Evolutionary conservation across 2,113 vertebrate genomes (phyloP), one percentile per base, ranked within the genome.

Genomic region (Otolemur garnettii): DNA sequence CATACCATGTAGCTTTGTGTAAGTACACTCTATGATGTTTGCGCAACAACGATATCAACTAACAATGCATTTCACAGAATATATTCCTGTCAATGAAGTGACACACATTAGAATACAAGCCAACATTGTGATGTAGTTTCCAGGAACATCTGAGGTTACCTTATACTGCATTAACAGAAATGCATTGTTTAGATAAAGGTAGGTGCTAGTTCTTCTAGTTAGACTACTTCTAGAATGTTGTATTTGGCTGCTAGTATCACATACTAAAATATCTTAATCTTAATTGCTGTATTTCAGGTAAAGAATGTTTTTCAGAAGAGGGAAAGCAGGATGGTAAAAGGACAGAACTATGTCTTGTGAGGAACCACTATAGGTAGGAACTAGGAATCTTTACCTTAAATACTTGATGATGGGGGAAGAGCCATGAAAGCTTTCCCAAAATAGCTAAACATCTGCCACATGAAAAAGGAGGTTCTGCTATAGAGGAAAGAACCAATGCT

Each of bases 141-240:
- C 74, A n/a, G 77, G 77, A 95, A 86, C 35, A 89, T 89, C 60
- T 94, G 84, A 85, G 72, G 18, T 95, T 94, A 95, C 71, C 45
- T 86, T 93, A 82, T 7, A n/a, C 28, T 94, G 15, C 59, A 86
- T 79, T 82, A 90, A 96, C 79, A 94, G 59, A 89, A 82, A 50
- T 50, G 26, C n/a, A 91, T 91, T 95, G 62, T 96, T 95, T 85
- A 57, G 24, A 93, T 38, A 90, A 68, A 92, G n/a, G 72, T 28
- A 89, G 38, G 14, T 91, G 7, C 83, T 94, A 90, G 57, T 69
- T 90, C 84, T 93, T 91, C 79, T n/a, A 18, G 92, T 97, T 59
- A 59, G 53, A 92, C 53, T 33, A 95, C 79, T 90, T 96, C 64
- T 94, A 78, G 60, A 94, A 93, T 92, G 69, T 90, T 94, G 7